Percentiles rank a stretch among this genome's conserved stretches.
Evolutionary conservation across 1,140 invertebrate genomes (phyloP).

Genomic region (Pissodes strobi): DNA sequence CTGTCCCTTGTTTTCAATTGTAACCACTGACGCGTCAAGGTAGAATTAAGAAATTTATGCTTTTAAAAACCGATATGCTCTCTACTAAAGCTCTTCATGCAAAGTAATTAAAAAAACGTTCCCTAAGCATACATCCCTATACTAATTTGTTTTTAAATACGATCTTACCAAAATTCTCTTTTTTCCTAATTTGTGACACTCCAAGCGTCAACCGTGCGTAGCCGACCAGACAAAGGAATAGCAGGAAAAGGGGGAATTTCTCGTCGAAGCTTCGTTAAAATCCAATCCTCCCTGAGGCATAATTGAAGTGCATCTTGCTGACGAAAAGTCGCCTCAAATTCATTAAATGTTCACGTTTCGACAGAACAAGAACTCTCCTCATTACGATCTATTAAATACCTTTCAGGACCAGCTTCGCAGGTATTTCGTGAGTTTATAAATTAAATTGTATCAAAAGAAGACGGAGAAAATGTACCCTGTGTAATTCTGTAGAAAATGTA

Average conservation of each 20-base stretch:
- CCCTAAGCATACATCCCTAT: too few species aligned
- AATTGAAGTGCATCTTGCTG: conserved; percentile 21
- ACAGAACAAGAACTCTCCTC: conserved; percentile 5
- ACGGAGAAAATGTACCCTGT: too few species aligned
- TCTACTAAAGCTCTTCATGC: too few species aligned
- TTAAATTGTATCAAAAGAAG: too few species aligned
- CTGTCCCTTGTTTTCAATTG: too few species aligned
- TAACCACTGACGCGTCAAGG: too few species aligned
- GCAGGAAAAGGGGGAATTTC: conserved; percentile 4
- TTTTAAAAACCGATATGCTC: too few species aligned
- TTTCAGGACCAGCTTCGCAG: too few species aligned
- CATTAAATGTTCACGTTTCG: conserved; percentile 25
- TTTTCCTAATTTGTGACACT: conserved; percentile 10
- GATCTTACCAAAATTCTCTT: not conserved
- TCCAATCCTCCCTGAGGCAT: conserved; percentile 7
- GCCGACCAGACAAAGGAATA: conserved; percentile 8
- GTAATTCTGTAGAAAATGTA: too few species aligned
- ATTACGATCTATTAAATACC: conserved; percentile 14
- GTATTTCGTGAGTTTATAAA: too few species aligned
- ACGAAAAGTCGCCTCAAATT: conserved; percentile 24
- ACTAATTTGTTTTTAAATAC: not conserved
- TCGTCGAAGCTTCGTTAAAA: conserved; percentile 19
- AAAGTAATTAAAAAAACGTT: too few species aligned
- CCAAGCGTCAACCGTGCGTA: conserved; percentile 7
- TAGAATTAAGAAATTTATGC: too few species aligned